Evolutionary conservation across 2,797 vertebrate genomes (phyloP).

Genomic region (Xiphophorus birchmanni): DNA sequence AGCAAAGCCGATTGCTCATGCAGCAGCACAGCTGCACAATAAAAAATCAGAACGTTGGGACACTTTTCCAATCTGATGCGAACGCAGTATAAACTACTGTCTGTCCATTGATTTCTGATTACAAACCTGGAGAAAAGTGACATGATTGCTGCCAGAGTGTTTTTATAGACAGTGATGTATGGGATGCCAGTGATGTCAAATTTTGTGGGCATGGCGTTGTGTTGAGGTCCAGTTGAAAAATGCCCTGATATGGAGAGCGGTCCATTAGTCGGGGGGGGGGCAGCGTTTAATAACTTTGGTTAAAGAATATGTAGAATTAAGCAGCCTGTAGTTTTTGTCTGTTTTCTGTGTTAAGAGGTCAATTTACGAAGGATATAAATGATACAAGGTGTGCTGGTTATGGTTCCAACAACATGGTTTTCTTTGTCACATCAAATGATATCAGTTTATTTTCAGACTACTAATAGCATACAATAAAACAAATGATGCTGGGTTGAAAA

Average conservation of each 20-base stretch:
- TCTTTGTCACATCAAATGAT: neutral
- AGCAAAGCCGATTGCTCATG: neutral
- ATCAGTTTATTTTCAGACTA: neutral
- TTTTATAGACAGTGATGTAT: neutral
- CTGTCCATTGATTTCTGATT: neutral
- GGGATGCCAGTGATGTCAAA: neutral
- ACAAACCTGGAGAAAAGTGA: neutral
- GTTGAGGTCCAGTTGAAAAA: neutral
- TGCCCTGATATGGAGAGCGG: neutral
- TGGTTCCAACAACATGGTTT: neutral
- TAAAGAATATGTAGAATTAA: neutral
- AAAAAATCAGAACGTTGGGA: neutral
- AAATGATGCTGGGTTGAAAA: neutral
- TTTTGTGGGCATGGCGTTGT: neutral
- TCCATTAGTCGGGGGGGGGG: accelerated
- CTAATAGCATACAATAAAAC: neutral
- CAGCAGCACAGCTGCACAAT: neutral
- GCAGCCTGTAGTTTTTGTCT: neutral
- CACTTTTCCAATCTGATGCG: neutral
- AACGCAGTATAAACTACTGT: neutral
- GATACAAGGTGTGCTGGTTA: neutral
- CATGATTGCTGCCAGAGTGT: neutral
- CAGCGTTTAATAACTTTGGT: neutral
- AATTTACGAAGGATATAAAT: neutral
- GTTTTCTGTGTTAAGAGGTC: neutral